Evolutionary conservation across 2,888 invertebrate genomes (phyloP).

Genomic region (Lymantria dispar): DNA sequence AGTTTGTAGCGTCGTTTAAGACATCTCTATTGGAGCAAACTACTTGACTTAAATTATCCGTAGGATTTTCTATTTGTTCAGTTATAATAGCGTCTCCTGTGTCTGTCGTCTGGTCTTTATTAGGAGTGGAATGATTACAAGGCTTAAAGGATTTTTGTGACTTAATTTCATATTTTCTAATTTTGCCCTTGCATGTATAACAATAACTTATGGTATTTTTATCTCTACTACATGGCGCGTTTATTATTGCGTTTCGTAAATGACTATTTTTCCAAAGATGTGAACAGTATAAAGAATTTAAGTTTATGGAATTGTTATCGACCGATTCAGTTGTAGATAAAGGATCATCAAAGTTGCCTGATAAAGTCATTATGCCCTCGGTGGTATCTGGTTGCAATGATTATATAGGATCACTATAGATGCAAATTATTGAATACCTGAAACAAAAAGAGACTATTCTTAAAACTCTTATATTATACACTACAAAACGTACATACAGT

Average conservation of each 20-base stretch:
- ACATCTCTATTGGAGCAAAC: constrained; percentile 34
- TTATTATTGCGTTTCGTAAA: constrained; percentile 57
- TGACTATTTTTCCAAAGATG: constrained; percentile 68
- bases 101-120: constrained; percentile 35
- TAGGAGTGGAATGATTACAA: constrained; percentile 68
- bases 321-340: constrained; percentile 37
- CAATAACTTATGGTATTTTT: constrained; percentile 62
- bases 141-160: constrained; percentile 58
- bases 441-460: constrained; percentile 16
- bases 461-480: background rate
- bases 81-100: constrained; percentile 21
- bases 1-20: constrained; percentile 34
- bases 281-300: constrained; percentile 67
- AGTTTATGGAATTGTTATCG: constrained; percentile 53
- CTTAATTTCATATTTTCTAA: constrained; percentile 70
- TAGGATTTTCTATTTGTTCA: constrained; percentile 29
- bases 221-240: constrained; percentile 48
- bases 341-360: constrained; percentile 46
- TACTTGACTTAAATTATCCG: constrained; percentile 34
- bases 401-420: constrained; percentile 8
- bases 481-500: too few relatives aligned
- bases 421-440: constrained; percentile 33
- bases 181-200: constrained; percentile 70
- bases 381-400: constrained; percentile 15
- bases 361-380: constrained; percentile 53